Evolutionary conservation across 2,888 invertebrate species (phyloP).

Genomic region (Drosophila ezoana): DNA sequence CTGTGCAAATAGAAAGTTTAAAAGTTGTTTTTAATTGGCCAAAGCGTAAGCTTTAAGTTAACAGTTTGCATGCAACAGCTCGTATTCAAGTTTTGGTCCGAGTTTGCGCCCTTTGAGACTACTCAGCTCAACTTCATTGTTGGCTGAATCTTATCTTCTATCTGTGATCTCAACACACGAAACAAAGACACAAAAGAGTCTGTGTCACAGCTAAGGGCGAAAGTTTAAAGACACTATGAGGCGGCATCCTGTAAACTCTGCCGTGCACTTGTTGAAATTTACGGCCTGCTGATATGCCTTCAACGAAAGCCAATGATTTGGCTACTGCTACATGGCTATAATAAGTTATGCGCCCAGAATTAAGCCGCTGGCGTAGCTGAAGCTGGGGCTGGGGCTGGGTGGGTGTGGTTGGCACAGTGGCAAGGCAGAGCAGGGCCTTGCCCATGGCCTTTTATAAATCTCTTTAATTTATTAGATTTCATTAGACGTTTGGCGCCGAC

Average conservation of each 20-base stretch:
- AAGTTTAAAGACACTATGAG: conserved; percentile 40
- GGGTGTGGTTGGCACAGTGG: neutral
- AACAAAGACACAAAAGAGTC: conserved; percentile 51
- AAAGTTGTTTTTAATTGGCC: conserved; percentile 9
- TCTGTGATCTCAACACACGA: conserved; percentile 55
- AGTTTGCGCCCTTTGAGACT: conserved; percentile 3
- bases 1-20: conserved; percentile 1
- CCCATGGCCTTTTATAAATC: conserved; percentile 73
- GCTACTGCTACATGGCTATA: conserved; percentile 39
- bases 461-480: conserved; percentile 80
- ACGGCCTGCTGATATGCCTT: conserved; percentile 49
- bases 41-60: neutral
- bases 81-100: neutral
- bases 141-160: conserved; percentile 44
- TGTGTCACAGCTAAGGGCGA: conserved; percentile 61
- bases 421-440: conserved; percentile 7
- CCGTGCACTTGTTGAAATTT: conserved; percentile 64
- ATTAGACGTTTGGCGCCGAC: conserved; percentile 74
- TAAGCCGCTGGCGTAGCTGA: conserved; percentile 43
- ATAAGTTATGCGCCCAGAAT: conserved; percentile 56
- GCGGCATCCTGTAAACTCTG: neutral
- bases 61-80: neutral
- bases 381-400: neutral
- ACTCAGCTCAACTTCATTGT: conserved; percentile 30
- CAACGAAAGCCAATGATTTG: conserved; percentile 57